Evolutionary conservation across 2,797 vertebrate genomes (phyloP).

Genomic region (Champsocephalus gunnari): DNA sequence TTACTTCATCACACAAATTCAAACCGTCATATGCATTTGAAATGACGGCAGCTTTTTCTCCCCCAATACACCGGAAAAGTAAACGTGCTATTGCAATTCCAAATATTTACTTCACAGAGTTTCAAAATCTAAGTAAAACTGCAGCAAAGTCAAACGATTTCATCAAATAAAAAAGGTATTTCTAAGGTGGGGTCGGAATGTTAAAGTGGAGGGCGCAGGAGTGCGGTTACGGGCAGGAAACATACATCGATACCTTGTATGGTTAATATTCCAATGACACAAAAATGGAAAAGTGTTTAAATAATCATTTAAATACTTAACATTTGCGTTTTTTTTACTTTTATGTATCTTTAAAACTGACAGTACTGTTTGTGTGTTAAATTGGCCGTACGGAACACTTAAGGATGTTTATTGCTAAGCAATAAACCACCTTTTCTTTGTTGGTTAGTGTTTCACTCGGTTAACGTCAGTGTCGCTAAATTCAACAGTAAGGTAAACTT

Average conservation of each 20-base stretch:
- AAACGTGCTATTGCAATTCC: background rate
- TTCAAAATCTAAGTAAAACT: constrained; percentile 8
- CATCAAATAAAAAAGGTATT: constrained; percentile 28
- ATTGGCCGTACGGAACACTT: constrained; percentile 4
- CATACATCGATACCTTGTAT: background rate
- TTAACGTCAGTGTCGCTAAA: background rate
- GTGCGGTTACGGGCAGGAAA: background rate
- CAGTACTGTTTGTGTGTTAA: background rate
- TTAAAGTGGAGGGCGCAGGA: constrained; percentile 28
- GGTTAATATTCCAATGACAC: background rate
- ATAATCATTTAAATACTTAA: background rate
- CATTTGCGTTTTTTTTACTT: background rate
- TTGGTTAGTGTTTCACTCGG: constrained; percentile 49
- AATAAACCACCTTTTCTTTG: constrained; percentile 67
- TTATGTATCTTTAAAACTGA: background rate
- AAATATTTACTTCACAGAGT: background rate
- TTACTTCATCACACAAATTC: background rate
- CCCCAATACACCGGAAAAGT: background rate
- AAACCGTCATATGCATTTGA: background rate
- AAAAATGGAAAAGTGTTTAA: background rate
- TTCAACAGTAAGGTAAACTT: background rate
- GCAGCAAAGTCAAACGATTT: constrained; percentile 16
- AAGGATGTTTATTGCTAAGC: constrained; percentile 32
- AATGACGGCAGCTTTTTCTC: background rate
- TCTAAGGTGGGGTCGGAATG: constrained; percentile 21